These are phyloP conservation scores for Leucoraja erinaceus DNA, from an alignment of 2,113 vertebrate species.

Conservation along the genomic window DNA sequence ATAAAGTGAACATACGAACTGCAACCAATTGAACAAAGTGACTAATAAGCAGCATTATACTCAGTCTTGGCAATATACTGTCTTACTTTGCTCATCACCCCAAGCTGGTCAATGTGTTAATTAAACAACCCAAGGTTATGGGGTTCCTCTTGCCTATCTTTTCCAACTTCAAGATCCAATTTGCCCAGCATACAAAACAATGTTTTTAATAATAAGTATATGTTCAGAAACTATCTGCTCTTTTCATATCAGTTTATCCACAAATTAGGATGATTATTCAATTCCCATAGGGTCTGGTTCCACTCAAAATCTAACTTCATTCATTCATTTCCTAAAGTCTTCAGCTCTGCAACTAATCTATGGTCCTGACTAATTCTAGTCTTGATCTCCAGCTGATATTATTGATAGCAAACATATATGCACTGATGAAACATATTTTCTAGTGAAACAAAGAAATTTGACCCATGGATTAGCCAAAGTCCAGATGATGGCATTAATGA, in stretches of 20 bases:
- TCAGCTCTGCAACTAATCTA: not conserved
- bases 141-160: too few relatives aligned
- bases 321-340: not conserved
- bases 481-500: not conserved
- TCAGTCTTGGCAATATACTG: too few relatives aligned
- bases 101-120: too few relatives aligned
- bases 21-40: too few relatives aligned
- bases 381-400: not conserved
- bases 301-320: not conserved
- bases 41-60: too few relatives aligned
- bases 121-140: too few relatives aligned
- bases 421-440: not conserved
- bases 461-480: too few relatives aligned
- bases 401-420: not conserved
- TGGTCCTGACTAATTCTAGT: too few relatives aligned
- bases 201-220: not conserved
- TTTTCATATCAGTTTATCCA: not conserved
- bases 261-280: not conserved
- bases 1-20: too few relatives aligned
- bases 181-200: too few relatives aligned
- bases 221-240: not conserved
- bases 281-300: not conserved
- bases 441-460: not conserved
- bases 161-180: too few relatives aligned
- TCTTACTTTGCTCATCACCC: too few relatives aligned